Conservation (phyloP, 2,113 vertebrate genomes). For the Patagioenas fasciata region DNA sequence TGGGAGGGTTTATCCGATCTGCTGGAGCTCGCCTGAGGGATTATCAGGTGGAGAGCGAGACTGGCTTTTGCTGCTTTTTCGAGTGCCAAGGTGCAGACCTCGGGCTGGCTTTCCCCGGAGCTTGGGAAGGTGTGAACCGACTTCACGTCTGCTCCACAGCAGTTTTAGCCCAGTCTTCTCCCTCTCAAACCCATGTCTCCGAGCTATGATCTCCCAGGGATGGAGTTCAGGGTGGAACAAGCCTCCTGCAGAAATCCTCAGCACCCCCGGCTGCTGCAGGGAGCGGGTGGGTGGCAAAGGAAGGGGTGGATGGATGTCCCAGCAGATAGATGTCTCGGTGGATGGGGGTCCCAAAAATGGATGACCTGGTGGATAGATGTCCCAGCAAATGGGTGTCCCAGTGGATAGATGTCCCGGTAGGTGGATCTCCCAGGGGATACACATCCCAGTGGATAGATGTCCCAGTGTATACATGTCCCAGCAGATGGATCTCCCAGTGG, state of each 20-base stretch:
- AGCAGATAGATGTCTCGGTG: neutral
- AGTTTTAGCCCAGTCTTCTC: neutral
- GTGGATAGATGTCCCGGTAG: no score
- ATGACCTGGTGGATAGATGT: neutral
- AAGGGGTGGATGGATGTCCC: neutral
- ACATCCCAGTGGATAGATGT: no score
- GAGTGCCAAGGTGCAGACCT: neutral
- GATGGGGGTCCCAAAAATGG: neutral
- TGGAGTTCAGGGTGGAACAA: accelerated
- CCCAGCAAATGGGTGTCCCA: no score
- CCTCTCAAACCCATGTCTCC: neutral
- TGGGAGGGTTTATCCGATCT: neutral
- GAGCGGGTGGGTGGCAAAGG: neutral
- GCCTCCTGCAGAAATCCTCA: neutral
- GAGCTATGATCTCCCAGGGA: neutral
- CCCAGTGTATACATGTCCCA: no score
- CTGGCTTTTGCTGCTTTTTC: neutral
- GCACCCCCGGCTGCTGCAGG: neutral
- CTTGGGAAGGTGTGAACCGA: neutral
- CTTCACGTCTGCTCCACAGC: neutral
- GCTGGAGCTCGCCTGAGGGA: neutral
- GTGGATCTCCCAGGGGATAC: no score
- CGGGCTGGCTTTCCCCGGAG: neutral
- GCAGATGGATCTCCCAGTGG: no score
- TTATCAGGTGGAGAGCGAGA: neutral